These are phyloP conservation scores for Hyaena hyaena DNA, from an alignment of 2,113 vertebrate species.

Conservation along the genomic window DNA sequence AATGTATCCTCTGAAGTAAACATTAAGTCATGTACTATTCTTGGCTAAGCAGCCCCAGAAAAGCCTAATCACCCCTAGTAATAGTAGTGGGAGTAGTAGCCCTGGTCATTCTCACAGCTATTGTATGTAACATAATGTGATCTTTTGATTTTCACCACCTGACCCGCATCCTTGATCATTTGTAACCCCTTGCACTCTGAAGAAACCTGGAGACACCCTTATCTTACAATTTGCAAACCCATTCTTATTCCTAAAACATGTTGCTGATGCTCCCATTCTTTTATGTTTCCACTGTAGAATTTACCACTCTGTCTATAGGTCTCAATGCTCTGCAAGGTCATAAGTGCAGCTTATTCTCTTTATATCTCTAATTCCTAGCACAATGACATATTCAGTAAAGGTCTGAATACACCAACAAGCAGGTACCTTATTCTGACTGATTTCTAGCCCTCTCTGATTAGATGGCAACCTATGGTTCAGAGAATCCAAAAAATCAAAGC, in stretches of 20 bases:
- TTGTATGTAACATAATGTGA: neutral
- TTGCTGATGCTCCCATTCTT: neutral
- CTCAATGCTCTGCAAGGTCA: neutral
- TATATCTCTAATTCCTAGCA: neutral
- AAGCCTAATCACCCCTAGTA: neutral
- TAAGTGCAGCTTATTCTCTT: neutral
- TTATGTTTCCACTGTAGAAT: neutral
- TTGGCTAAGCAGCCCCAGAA: neutral
- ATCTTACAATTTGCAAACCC: neutral
- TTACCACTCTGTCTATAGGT: neutral
- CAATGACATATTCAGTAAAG: neutral
- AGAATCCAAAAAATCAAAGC: slow-evolving; percentile 26
- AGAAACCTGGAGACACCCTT: neutral
- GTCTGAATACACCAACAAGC: neutral
- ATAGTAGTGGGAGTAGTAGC: neutral
- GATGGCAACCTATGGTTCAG: neutral
- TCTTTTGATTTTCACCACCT: neutral
- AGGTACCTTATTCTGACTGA: neutral
- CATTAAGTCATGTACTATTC: neutral
- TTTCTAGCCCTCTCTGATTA: neutral
- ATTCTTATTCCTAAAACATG: neutral
- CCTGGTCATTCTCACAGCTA: neutral
- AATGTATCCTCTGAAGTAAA: neutral
- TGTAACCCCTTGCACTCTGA: neutral
- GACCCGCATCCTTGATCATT: neutral